These are phyloP conservation scores for Elgaria multicarinata DNA, from an alignment of 2,113 vertebrate genomes.

Conservation along the genomic window DNA sequence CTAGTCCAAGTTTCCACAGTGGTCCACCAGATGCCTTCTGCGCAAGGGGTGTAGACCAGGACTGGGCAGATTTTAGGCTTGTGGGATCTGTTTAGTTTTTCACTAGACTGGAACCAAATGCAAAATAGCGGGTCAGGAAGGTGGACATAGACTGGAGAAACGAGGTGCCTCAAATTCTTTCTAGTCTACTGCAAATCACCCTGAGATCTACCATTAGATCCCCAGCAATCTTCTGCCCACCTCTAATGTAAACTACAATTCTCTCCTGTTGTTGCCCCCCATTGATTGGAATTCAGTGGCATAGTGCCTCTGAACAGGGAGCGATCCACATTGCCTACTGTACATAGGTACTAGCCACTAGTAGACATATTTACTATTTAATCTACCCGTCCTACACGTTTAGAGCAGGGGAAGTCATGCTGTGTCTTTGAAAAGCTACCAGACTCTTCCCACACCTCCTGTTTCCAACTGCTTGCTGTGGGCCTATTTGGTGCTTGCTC, in stretches of 20 bases:
- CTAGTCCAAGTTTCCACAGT: not conserved
- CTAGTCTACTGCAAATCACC: no score
- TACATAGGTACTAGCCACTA: not conserved
- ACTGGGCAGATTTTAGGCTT: no score
- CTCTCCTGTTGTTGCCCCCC: no score
- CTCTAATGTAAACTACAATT: not conserved
- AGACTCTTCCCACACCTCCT: not conserved
- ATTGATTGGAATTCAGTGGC: not conserved
- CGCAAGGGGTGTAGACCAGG: no score
- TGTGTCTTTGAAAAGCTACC: not conserved
- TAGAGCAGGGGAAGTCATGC: not conserved
- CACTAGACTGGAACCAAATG: no score
- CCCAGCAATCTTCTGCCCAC: no score
- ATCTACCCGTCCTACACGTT: not conserved
- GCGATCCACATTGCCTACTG: not conserved
- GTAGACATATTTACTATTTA: not conserved
- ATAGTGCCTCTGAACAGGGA: not conserved
- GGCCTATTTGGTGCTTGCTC: not conserved
- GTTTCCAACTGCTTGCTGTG: not conserved
- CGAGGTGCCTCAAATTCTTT: no score
- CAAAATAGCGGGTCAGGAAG: no score
- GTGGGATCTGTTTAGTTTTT: no score
- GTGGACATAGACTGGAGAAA: no score
- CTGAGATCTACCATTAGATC: no score
- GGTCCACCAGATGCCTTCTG: not conserved